Base-by-base conservation (phyloP, 2,888 invertebrate genomes). In the Morpho helenor region DNA sequence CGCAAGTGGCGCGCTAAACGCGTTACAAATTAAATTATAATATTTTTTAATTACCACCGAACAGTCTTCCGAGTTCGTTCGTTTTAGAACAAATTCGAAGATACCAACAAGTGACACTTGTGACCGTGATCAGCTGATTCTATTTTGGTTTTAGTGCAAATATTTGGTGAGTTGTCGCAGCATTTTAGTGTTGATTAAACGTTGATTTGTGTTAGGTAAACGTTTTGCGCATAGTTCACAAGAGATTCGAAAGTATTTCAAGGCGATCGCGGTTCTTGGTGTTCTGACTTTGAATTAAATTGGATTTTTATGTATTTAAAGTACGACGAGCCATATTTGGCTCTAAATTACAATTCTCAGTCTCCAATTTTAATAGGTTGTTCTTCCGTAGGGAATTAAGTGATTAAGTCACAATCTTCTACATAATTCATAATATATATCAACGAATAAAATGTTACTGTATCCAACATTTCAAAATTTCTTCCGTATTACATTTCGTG, bases 161-260 rank as follows among this genome's bases (percentile, higher is more conserved):
- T 67, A 73, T 75, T 79, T 71, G 86, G 85, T 84, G 69, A 80
- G 84, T 84, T 76, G 68, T 68, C 68, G 72, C 73, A 59, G 42
- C 23, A 42, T 53, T 65, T 60, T 66, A 56, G 63, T 66, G 71
- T 72, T 75, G 76, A 79, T 77, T 78, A 79, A 81, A 78, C 73
- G 75, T 75, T 75, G 75, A 78, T 78, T 78, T 76, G 74, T 69
- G 74, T 79, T 82, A 75, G 71, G 80, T 77, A 82, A 84, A 86
- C 81, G 80, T 81, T 86, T 87, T 84, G 55, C 82, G 82, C 82
- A 80, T 85, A 83, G 80, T 82, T 80, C 80, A 81, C 80, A 78
- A 80, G 75, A 79, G 69, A 80, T 82, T 87, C 72, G 89, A 90
- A 90, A 90, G 90, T 89, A 87, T 90, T 90, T 84, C 90, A 90